These are phyloP conservation scores for Matsumyia berberina DNA, from an alignment of 2,888 invertebrate genomes.

Conservation along the genomic window DNA sequence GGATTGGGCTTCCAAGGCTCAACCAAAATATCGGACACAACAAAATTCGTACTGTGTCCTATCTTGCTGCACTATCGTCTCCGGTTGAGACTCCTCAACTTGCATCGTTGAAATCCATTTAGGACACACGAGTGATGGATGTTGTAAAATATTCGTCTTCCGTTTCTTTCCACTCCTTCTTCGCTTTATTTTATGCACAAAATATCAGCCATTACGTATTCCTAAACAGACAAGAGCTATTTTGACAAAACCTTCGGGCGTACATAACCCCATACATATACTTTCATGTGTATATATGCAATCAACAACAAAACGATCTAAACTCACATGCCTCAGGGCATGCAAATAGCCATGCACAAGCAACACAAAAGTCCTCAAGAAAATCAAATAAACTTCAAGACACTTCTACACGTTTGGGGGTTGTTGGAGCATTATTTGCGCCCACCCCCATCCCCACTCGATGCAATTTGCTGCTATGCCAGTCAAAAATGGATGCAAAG, in stretches of 20 bases:
- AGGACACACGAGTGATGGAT: slow-evolving; percentile 32
- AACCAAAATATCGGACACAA: too few species aligned
- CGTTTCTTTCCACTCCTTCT: slow-evolving; percentile 6
- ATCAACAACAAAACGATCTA: slow-evolving; percentile 17
- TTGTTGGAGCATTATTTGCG: slow-evolving; percentile 21
- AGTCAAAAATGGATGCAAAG: slow-evolving; percentile 61
- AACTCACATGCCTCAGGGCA: slow-evolving; percentile 25
- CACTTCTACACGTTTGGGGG: slow-evolving; percentile 59
- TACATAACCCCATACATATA: not conserved
- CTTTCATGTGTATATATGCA: slow-evolving; percentile 7
- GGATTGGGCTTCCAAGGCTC: too few species aligned
- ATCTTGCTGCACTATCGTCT: slow-evolving; percentile 8
- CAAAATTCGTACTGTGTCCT: not conserved
- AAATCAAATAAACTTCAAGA: slow-evolving; percentile 75
- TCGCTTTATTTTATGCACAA: slow-evolving; percentile 31
- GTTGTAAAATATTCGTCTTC: slow-evolving; percentile 36
- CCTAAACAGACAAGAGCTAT: slow-evolving; percentile 24
- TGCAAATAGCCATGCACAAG: slow-evolving; percentile 52
- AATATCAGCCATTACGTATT: slow-evolving; percentile 45
- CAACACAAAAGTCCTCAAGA: slow-evolving; percentile 52
- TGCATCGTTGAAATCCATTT: slow-evolving; percentile 12
- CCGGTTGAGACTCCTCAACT: not conserved
- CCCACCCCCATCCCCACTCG: not conserved
- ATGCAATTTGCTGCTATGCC: slow-evolving; percentile 58
- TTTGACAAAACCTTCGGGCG: slow-evolving; percentile 37